phyloP scores from a whole-genome alignment of 1,140 invertebrate genomes.

The Cherax destructor region DNA sequence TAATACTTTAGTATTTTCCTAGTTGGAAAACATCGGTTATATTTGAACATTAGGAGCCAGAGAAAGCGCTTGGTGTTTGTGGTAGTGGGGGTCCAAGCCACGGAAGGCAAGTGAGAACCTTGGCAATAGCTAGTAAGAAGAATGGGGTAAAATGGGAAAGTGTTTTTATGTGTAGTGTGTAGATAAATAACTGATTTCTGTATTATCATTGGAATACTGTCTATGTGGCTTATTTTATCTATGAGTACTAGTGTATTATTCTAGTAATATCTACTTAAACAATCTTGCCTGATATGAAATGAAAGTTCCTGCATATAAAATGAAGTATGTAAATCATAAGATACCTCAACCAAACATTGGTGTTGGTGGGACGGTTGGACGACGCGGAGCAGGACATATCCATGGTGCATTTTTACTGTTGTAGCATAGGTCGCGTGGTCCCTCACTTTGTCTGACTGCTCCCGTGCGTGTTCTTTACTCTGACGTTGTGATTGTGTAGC shows the following conservation, averaged over 20 bases:
- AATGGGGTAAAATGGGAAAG: constrained; percentile 40
- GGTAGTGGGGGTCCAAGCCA: constrained; percentile 6
- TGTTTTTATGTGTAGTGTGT: constrained; percentile 65
- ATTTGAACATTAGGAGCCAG: not conserved
- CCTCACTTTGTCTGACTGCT: constrained; percentile 35
- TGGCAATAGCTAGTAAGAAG: constrained; percentile 52
- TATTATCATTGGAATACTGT: constrained; percentile 60
- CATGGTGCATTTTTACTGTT: constrained; percentile 57
- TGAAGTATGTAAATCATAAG: constrained; percentile 37
- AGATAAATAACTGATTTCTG: constrained; percentile 55
- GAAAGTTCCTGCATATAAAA: constrained; percentile 59
- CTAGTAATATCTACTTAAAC: constrained; percentile 56
- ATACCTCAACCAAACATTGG: constrained; percentile 30
- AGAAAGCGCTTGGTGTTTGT: constrained; percentile 1
- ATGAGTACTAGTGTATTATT: constrained; percentile 54
- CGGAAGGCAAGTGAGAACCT: constrained; percentile 13
- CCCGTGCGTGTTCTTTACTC: constrained; percentile 58
- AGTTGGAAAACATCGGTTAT: not conserved
- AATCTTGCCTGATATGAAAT: constrained; percentile 53
- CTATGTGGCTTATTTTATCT: constrained; percentile 66
- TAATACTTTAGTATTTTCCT: not conserved
- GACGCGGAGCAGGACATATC: constrained; percentile 47
- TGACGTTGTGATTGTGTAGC: constrained; percentile 56
- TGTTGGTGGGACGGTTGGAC: constrained; percentile 30
- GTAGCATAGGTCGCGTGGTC: constrained; percentile 45